Conservation (phyloP, 2,113 vertebrate genomes). For the Polypterus senegalus region DNA sequence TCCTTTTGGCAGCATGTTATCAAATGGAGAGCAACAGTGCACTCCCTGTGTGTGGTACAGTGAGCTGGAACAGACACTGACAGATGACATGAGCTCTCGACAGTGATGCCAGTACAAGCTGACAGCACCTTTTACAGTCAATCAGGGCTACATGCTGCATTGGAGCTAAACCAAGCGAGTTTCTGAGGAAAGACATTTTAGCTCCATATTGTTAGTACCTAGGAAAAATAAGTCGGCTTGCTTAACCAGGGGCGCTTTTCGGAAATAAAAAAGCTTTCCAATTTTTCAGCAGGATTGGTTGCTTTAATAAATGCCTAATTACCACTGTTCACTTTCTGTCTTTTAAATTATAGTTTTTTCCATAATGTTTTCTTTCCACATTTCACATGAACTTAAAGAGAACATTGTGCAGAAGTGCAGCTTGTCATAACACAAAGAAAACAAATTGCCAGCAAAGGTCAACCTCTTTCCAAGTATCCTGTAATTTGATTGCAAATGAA, state of each 20-base stretch:
- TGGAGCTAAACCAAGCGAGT: constrained; percentile 57
- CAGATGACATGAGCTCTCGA: constrained; percentile 80
- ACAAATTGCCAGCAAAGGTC: too few species aligned
- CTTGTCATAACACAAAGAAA: too few species aligned
- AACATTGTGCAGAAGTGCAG: too few species aligned
- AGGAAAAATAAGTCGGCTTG: constrained; percentile 2
- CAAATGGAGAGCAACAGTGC: constrained; percentile 73
- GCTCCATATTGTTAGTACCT: constrained; percentile 2
- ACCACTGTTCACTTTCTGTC: too few species aligned
- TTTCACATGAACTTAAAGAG: too few species aligned
- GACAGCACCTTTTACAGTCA: constrained; percentile 85
- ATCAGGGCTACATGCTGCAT: constrained; percentile 56
- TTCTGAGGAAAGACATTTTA: constrained; percentile 29
- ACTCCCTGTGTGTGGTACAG: constrained; percentile 79
- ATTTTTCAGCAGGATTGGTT: too few species aligned
- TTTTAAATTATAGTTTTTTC: too few species aligned
- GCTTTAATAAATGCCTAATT: too few species aligned
- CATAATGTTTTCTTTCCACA: too few species aligned
- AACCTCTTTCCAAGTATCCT: too few species aligned
- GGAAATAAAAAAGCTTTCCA: too few species aligned
- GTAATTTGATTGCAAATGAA: too few species aligned
- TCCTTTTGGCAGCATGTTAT: constrained; percentile 72
- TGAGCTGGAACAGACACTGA: constrained; percentile 93
- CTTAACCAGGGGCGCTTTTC: neutral
- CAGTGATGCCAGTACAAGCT: constrained; percentile 76